Conservation (phyloP, 2,888 invertebrate species). For the Torymus auratus region DNA sequence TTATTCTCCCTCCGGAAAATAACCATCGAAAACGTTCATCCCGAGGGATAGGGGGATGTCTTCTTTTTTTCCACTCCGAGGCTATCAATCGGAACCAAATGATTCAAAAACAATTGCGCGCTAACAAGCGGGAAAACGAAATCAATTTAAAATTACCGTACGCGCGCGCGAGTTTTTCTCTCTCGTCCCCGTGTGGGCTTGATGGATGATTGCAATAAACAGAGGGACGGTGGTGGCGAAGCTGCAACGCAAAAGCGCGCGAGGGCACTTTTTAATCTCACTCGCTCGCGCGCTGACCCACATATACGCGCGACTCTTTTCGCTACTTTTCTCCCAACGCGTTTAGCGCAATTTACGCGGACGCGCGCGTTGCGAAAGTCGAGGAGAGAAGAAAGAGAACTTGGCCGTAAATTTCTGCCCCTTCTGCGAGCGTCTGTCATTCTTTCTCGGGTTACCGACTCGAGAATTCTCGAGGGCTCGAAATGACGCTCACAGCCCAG, state of each 20-base stretch:
- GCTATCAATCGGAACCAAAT: constrained; percentile 23
- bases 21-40: constrained; percentile 18
- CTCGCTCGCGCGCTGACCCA: background rate
- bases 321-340: background rate
- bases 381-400: background rate
- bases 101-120: constrained; percentile 38
- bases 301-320: background rate
- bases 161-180: background rate
- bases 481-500: too few species aligned
- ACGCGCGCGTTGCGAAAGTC: background rate
- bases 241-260: too few species aligned
- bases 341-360: constrained; percentile 27
- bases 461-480: background rate
- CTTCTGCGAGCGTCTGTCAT: background rate
- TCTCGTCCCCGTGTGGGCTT: background rate
- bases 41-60: background rate
- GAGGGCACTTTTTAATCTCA: constrained; percentile 15
- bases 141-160: constrained; percentile 43
- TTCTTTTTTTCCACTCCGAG: background rate
- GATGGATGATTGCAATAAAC: constrained; percentile 61
- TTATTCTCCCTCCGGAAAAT: too few species aligned
- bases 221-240: background rate
- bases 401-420: constrained; percentile 18
- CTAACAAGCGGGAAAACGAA: constrained; percentile 33
- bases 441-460: background rate